These are phyloP conservation scores for Salmo trutta DNA, from an alignment of 2,797 vertebrate species.

Conservation along the genomic window DNA sequence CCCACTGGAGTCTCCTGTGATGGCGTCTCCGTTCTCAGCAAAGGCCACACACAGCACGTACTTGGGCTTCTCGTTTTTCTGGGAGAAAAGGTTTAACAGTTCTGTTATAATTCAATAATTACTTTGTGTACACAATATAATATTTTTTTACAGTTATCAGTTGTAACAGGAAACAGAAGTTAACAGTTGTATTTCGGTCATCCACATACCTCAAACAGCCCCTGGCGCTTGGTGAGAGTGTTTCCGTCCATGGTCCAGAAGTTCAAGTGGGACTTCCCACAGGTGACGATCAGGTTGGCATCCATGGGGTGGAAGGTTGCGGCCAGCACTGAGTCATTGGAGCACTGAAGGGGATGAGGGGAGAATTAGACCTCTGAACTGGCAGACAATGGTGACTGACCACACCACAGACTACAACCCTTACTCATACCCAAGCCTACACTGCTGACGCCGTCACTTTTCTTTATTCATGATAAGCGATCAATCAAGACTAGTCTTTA, in stretches of 20 bases:
- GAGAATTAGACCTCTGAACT: not conserved
- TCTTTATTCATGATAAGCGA: not conserved
- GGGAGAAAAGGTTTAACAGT: not conserved
- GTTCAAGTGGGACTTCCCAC: constrained; percentile 89
- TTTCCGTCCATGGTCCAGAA: constrained; percentile 88
- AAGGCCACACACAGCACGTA: constrained; percentile 89
- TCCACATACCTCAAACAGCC: constrained; percentile 86
- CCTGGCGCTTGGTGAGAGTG: constrained; percentile 85
- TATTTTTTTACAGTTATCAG: too few species aligned
- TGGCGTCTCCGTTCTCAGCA: constrained; percentile 87
- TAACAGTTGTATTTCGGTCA: too few species aligned
- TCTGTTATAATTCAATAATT: too few species aligned
- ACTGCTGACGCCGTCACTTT: not conserved
- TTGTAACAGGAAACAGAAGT: too few species aligned
- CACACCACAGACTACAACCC: constrained; percentile 2
- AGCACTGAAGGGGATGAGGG: constrained; percentile 72
- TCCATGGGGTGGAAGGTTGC: constrained; percentile 89
- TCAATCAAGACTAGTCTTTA: not conserved
- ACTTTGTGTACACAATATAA: too few species aligned
- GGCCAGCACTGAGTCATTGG: constrained; percentile 86
- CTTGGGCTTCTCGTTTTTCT: constrained; percentile 95
- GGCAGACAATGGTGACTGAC: not conserved
- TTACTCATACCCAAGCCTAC: not conserved
- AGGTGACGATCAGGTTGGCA: constrained; percentile 85
- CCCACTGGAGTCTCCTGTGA: constrained; percentile 91